phyloP scores from a whole-genome alignment of 2,888 invertebrate genomes.

The Microctonus brassicae region DNA sequence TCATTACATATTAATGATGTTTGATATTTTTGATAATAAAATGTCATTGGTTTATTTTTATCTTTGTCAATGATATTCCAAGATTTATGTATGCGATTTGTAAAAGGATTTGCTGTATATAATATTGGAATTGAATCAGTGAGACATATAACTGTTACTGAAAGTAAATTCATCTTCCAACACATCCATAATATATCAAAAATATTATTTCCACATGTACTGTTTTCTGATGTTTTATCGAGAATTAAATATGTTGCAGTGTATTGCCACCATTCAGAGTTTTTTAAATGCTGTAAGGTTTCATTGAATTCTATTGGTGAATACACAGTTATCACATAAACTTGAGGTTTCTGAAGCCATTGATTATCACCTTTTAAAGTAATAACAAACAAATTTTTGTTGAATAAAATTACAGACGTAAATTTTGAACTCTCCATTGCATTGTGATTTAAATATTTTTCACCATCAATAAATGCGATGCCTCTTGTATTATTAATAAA shows the following conservation, averaged over 20 bases:
- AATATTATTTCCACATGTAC: constrained; percentile 2
- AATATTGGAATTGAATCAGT: not conserved
- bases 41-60: not conserved
- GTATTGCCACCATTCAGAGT: not conserved
- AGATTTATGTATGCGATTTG: not conserved
- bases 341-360: not conserved
- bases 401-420: not conserved
- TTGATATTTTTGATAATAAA: not conserved
- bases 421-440: not conserved
- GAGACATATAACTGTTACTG: not conserved
- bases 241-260: not conserved
- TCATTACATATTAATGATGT: not conserved
- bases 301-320: not conserved
- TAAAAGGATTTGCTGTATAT: not conserved
- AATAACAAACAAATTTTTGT: not conserved
- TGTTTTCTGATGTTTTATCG: not conserved
- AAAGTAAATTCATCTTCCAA: not conserved
- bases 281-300: constrained; percentile 1
- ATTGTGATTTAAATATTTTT: not conserved
- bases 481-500: not conserved
- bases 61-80: not conserved
- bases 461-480: not conserved
- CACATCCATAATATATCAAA: not conserved
- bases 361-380: not conserved
- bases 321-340: not conserved